Conservation (phyloP, 1,140 invertebrate genomes). For the Xylocopa sonorina region DNA sequence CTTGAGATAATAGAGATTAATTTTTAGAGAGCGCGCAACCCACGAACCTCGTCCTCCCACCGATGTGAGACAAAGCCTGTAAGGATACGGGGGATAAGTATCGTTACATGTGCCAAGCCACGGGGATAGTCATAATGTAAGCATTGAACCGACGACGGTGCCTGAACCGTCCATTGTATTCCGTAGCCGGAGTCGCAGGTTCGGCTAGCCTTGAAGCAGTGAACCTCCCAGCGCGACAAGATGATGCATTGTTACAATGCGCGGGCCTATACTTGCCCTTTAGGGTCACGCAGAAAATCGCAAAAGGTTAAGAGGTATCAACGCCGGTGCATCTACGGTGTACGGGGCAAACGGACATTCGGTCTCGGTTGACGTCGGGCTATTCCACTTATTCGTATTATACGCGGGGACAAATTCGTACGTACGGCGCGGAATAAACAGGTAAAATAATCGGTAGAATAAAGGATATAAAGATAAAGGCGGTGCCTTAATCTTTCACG, state of each 20-base stretch:
- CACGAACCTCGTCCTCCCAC: constrained; percentile 32
- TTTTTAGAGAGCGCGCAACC: constrained; percentile 44
- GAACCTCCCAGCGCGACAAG: constrained; percentile 73
- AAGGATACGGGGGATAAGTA: constrained; percentile 63
- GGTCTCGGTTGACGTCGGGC: background rate
- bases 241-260: constrained; percentile 72
- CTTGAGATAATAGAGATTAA: constrained; percentile 51
- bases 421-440: background rate
- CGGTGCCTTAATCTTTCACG: no score
- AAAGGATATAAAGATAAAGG: no score
- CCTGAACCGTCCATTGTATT: constrained; percentile 71
- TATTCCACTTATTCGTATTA: background rate
- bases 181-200: constrained; percentile 63
- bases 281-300: constrained; percentile 67
- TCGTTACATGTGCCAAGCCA: constrained; percentile 68
- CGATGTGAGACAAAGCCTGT: constrained; percentile 65
- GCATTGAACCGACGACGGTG: constrained; percentile 65
- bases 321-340: constrained; percentile 45
- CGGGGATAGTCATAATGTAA: constrained; percentile 70
- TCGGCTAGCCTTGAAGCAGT: constrained; percentile 64
- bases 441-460: no score
- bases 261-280: constrained; percentile 52
- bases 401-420: background rate
- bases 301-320: constrained; percentile 64
- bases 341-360: background rate